A percentile compares a stretch with the other conserved stretches of the same genome.
Conservation (phyloP, 2,797 vertebrate genomes). For the Sebastiscus tertius region DNA sequence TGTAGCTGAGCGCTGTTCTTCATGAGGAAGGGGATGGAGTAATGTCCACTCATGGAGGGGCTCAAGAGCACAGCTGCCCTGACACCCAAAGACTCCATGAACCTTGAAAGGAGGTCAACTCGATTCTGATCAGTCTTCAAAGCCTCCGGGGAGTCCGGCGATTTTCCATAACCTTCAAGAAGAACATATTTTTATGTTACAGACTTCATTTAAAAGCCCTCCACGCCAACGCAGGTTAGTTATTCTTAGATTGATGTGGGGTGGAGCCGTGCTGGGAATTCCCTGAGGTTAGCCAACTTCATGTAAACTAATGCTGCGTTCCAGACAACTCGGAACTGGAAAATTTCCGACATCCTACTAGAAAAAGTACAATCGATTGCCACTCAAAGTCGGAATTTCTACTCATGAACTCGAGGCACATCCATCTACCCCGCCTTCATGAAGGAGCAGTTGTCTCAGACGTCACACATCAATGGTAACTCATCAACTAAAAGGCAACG, state of each 20-base stretch:
- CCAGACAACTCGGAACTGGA: no score
- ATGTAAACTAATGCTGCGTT: not conserved
- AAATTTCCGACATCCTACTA: no score
- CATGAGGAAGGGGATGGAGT: conserved; percentile 92
- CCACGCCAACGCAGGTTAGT: not conserved
- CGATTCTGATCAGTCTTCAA: conserved; percentile 86
- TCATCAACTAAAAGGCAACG: no score
- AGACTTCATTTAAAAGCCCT: not conserved
- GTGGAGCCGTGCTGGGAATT: not conserved
- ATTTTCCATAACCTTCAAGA: conserved; percentile 90
- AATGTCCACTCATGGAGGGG: conserved; percentile 95
- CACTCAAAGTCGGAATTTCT: no score
- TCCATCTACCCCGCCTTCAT: no score
- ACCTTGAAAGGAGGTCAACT: conserved; percentile 84
- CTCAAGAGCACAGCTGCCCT: conserved; percentile 87
- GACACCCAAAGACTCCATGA: conserved; percentile 86
- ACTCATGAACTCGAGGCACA: no score
- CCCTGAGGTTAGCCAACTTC: not conserved
- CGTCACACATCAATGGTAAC: no score
- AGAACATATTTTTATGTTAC: not conserved
- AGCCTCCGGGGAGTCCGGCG: conserved; percentile 76
- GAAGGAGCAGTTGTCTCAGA: no score
- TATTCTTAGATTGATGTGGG: not conserved
- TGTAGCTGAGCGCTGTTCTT: conserved; percentile 81
- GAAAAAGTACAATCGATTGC: no score